These are phyloP conservation scores for Falco biarmicus DNA, from an alignment of 2,797 vertebrate genomes.

Conservation along the genomic window DNA sequence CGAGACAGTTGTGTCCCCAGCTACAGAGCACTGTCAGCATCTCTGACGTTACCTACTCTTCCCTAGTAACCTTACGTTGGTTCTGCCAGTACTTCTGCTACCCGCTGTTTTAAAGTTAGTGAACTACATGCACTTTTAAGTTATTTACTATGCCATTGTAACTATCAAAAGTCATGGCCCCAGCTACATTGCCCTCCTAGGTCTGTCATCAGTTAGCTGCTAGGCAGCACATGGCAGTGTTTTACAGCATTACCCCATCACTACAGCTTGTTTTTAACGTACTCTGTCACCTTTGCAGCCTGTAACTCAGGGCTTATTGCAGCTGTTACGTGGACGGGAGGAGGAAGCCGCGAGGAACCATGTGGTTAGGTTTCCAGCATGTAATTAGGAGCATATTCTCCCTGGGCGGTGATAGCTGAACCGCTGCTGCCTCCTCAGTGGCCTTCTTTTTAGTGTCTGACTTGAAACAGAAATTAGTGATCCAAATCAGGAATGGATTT, in stretches of 20 bases:
- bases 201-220: neutral
- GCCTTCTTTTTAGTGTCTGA: neutral
- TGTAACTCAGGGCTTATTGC: neutral
- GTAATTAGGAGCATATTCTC: constrained; percentile 3
- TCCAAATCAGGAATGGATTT: neutral
- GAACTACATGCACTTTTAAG: neutral
- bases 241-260: neutral
- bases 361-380: neutral
- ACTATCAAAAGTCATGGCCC: neutral
- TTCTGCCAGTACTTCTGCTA: neutral
- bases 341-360: neutral
- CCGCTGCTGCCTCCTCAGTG: neutral
- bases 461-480: neutral
- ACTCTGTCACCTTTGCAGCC: neutral
- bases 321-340: neutral
- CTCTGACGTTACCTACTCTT: neutral
- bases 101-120: neutral
- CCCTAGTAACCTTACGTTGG: neutral
- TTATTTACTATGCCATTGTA: neutral
- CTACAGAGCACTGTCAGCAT: neutral
- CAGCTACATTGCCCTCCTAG: neutral
- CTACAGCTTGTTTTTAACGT: neutral
- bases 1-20: neutral
- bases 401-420: neutral
- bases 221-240: neutral